Evolutionary conservation across 2,888 invertebrate genomes (phyloP).

Genomic region (Ectobius pallidus): DNA sequence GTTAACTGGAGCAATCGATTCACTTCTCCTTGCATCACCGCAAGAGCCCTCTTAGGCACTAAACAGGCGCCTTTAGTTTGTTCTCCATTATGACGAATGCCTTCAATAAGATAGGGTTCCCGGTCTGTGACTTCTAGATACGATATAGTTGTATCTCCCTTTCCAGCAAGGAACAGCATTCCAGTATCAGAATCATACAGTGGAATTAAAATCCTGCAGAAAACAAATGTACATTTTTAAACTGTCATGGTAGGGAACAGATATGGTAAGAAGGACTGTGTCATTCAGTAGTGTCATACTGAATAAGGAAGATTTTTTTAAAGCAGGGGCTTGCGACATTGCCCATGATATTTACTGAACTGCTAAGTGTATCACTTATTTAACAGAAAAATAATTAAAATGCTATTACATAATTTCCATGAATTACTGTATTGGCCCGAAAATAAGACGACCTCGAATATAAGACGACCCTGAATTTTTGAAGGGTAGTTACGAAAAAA

Average conservation of each 20-base stretch:
- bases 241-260: too few relatives aligned
- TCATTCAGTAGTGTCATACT: too few relatives aligned
- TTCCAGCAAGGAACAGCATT: conserved; percentile 94
- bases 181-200: conserved; percentile 92
- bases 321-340: not conserved
- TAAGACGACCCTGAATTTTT: too few relatives aligned
- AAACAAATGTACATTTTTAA: conserved; percentile 22
- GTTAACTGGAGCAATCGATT: conserved; percentile 88
- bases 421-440: too few relatives aligned
- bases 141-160: conserved; percentile 90
- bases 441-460: too few relatives aligned
- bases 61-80: conserved; percentile 94
- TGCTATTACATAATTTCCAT: too few relatives aligned
- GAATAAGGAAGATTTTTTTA: too few relatives aligned
- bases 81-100: conserved; percentile 86
- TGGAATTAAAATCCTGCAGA: conserved; percentile 80
- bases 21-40: conserved; percentile 98
- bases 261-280: conserved; percentile 32
- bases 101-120: conserved; percentile 89
- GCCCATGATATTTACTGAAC: too few relatives aligned
- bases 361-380: too few relatives aligned
- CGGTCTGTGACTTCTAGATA: conserved; percentile 90
- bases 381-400: too few relatives aligned
- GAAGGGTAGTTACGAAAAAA: too few relatives aligned
- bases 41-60: conserved; percentile 88